Base-by-base conservation (phyloP, 1,140 invertebrate species). In the Proctacanthus coquilletti region DNA sequence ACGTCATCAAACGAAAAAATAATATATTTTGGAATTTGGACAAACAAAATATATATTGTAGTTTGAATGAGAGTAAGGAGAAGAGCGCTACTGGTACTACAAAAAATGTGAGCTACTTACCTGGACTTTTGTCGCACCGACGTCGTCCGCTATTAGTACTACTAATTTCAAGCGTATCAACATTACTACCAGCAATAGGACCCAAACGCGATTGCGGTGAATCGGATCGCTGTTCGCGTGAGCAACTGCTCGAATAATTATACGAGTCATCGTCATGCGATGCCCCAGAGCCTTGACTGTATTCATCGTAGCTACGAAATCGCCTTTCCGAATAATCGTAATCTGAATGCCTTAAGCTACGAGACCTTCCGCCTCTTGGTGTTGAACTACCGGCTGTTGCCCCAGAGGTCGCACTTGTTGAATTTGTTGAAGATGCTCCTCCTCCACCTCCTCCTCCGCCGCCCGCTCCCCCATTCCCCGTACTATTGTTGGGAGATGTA, bases 251-350 rank as follows among this genome's bases (percentile, higher is more conserved):
- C 20, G 15, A 5, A 42, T 19, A 41, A 46, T 46, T 39, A 11
- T 23, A 14, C 20, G 62, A 54, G 34, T 66, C 64, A 39, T 77
- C 73, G 38, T 76, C 71, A 47, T 72, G 71, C 42, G 68, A 71
- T 2, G 71, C 68, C 21, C 63, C 68, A 48, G 72, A 72, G 9
- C 73, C 71, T 49, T 75, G 71, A 50, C 69, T 72, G 44, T 69
- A 72, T 44, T 77, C 74, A 45, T 76, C 74, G 45, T 72, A 69
- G 45, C 64, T 72, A 31, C 73, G 65, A 53, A 72, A 71, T 34
- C 66, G 55, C 3, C 64, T 51, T n/a, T 54, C 52, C 23, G 46
- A 42, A 30, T 53, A 51, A 18, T 59, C 56, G 42, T 50, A 56
- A 39, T 59, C 56, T 21, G 10, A 1, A 29, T 53, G 47, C 40